Conservation (phyloP, 2,888 invertebrate species). For the Bellardia pandia region DNA sequence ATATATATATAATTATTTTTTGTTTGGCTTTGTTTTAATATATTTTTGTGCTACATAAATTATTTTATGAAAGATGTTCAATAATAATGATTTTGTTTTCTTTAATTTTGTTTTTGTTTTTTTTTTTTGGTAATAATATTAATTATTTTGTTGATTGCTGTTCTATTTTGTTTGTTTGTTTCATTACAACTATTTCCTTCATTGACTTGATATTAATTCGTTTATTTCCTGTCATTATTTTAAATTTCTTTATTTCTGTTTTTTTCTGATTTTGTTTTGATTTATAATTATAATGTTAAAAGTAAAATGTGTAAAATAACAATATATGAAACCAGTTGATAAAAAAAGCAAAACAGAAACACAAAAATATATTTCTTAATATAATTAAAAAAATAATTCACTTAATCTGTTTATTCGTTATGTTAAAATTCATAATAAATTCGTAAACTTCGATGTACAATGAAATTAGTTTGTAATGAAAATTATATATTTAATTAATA, state of each 20-base stretch:
- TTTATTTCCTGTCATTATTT: conserved; percentile 16
- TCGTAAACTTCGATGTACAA: conserved; percentile 82
- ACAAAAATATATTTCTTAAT: conserved; percentile 14
- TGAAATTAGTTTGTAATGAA: conserved; percentile 62
- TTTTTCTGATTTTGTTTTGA: neutral
- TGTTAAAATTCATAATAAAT: conserved; percentile 77
- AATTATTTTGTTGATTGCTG: conserved; percentile 72
- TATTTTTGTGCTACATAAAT: conserved; percentile 71
- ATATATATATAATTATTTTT: conserved; percentile 54
- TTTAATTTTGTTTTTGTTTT: conserved; percentile 31
- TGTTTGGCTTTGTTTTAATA: conserved; percentile 39
- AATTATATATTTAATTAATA: conserved; percentile 38
- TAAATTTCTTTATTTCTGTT: neutral
- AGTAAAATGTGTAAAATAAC: conserved; percentile 38
- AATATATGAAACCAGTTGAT: conserved; percentile 60
- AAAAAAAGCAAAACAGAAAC: conserved; percentile 24
- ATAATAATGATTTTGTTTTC: conserved; percentile 68
- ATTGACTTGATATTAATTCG: conserved; percentile 57
- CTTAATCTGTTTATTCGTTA: conserved; percentile 47
- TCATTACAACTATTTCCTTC: conserved; percentile 43
- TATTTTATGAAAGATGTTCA: conserved; percentile 71
- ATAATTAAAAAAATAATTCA: conserved; percentile 31
- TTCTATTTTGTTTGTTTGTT: conserved; percentile 43
- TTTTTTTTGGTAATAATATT: conserved; percentile 60
- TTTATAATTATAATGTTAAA: conserved; percentile 5